These are phyloP conservation scores for Euphydryas editha DNA, from an alignment of 2,888 invertebrate species.

Conservation along the genomic window DNA sequence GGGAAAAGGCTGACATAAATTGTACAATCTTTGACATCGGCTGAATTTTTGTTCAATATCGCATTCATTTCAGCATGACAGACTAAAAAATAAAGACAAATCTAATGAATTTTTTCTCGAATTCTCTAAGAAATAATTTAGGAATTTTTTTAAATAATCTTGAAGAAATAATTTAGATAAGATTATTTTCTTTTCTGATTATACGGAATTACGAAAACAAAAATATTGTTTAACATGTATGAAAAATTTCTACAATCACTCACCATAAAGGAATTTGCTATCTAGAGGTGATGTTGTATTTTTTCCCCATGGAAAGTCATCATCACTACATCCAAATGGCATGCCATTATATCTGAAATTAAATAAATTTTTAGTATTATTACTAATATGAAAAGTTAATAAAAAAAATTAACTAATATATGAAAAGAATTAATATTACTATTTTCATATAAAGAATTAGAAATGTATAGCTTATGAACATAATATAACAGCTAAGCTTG, in stretches of 20 bases:
- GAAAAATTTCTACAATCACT: constrained; percentile 41
- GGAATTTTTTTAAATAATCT: too few species aligned
- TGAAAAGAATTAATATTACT: too few species aligned
- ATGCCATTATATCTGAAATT: constrained; percentile 93
- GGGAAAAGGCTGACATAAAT: constrained; percentile 97
- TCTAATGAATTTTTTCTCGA: neutral
- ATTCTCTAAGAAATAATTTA: too few species aligned
- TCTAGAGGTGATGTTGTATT: constrained; percentile 83
- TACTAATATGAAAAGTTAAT: too few species aligned
- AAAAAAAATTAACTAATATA: too few species aligned
- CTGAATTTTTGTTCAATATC: constrained; percentile 93
- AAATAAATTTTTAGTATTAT: too few species aligned
- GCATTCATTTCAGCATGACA: constrained; percentile 99
- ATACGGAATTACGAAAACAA: too few species aligned
- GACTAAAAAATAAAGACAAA: constrained; percentile 83
- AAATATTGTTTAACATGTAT: too few species aligned
- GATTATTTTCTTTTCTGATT: neutral
- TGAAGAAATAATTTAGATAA: neutral
- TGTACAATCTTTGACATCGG: constrained; percentile 89
- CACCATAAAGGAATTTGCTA: constrained; percentile 94
- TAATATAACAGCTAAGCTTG: too few species aligned
- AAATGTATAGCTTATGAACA: too few species aligned
- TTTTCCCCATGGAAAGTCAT: constrained; percentile 95
- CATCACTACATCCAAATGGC: constrained; percentile 95
- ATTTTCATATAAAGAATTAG: too few species aligned